These are phyloP conservation scores for Sitophilus oryzae DNA, from an alignment of 1,140 invertebrate genomes.

Conservation along the genomic window DNA sequence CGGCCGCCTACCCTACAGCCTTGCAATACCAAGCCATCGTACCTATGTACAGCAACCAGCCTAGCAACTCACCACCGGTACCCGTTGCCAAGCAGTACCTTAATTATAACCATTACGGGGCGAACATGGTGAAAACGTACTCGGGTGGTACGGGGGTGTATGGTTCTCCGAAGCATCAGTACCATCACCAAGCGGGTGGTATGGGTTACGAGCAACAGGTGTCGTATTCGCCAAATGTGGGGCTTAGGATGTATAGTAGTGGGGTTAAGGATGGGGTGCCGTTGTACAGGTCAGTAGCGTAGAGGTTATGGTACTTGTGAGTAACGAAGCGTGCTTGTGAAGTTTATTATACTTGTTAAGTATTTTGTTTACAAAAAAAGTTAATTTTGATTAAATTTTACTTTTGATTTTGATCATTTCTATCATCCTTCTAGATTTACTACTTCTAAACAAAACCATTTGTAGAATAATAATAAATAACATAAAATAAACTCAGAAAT, in stretches of 20 bases:
- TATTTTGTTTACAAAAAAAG: no score
- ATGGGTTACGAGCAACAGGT: constrained; percentile 31
- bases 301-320: no score
- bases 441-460: no score
- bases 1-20: constrained; percentile 28
- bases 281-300: neutral
- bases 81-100: constrained; percentile 18
- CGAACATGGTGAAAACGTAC: constrained; percentile 32
- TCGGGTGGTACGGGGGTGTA: neutral
- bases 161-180: constrained; percentile 23
- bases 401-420: no score
- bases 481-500: no score
- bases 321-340: no score
- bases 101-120: constrained; percentile 25
- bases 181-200: neutral
- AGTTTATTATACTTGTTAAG: no score
- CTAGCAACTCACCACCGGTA: constrained; percentile 16
- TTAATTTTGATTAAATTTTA: no score
- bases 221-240: constrained; percentile 13
- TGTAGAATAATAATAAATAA: no score
- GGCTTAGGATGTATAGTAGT: neutral
- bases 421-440: no score
- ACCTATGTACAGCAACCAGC: constrained; percentile 31
- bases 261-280: neutral
- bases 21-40: constrained; percentile 34